Conservation (phyloP, 1,140 invertebrate species). For the Anadara kagoshimensis region DNA sequence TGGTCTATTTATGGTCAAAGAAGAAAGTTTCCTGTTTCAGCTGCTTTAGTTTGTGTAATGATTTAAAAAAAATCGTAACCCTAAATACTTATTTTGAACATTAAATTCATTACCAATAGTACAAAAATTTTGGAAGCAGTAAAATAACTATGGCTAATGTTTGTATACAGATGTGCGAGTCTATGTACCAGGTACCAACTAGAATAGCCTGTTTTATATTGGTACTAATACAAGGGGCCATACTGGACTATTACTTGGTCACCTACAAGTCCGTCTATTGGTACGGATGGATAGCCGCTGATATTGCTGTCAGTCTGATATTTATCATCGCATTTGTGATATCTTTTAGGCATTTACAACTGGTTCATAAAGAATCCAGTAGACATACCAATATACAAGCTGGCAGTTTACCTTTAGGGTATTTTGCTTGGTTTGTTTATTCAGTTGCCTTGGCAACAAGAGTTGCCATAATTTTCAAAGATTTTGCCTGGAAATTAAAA, state of each 20-base stretch:
- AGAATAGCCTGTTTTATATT: conserved; percentile 52
- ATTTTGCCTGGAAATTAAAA: conserved; percentile 65
- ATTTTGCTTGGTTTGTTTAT: conserved; percentile 78
- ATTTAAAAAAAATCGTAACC: no score
- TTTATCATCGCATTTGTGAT: conserved; percentile 61
- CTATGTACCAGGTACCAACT: conserved; percentile 57
- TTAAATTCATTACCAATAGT: no score
- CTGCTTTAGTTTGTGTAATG: no score
- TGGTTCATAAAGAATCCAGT: conserved; percentile 21
- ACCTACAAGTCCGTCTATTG: conserved; percentile 60
- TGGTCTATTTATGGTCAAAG: no score
- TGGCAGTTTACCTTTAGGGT: conserved; percentile 74
- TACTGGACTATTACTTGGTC: conserved; percentile 61
- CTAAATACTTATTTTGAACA: no score
- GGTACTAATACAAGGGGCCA: conserved; percentile 51
- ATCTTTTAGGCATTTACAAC: conserved; percentile 59
- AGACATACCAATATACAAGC: conserved; percentile 36
- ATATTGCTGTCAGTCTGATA: conserved; percentile 57
- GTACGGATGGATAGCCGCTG: conserved; percentile 63
- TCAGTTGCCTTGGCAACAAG: conserved; percentile 74
- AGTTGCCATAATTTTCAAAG: conserved; percentile 76
- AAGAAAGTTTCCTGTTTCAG: no score
- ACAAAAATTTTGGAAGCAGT: no score
- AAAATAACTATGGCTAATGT: conserved; percentile 48
- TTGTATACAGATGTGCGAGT: conserved; percentile 54